phyloP scores from a whole-genome alignment of 1,140 invertebrate genomes.

The Drosophila lini region DNA sequence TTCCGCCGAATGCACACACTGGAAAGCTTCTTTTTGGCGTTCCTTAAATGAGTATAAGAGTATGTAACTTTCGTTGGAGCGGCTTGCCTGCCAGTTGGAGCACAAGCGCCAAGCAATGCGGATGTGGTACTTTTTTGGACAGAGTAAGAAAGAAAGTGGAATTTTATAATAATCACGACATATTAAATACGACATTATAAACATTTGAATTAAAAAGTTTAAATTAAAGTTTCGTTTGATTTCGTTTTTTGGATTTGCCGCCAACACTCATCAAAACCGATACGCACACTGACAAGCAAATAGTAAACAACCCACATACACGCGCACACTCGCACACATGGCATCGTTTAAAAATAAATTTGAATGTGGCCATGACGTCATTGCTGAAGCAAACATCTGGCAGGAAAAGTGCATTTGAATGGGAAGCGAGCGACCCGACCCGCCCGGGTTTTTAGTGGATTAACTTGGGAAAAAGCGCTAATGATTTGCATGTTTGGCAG shows the following conservation, averaged over 20 bases:
- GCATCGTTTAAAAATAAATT: slow-evolving; percentile 71
- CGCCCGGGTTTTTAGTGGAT: slow-evolving; percentile 1
- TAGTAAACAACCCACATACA: slow-evolving; percentile 53
- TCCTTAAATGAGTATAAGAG: slow-evolving; percentile 28
- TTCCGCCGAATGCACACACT: slow-evolving; percentile 53
- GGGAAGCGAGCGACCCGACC: slow-evolving; percentile 8
- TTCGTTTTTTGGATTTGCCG: too few relatives aligned
- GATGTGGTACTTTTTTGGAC: neutral
- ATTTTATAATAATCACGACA: too few relatives aligned
- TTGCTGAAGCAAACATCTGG: slow-evolving; percentile 73
- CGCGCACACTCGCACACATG: slow-evolving; percentile 13
- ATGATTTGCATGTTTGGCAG: slow-evolving; percentile 30
- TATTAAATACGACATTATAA: too few relatives aligned
- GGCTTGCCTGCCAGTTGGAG: slow-evolving; percentile 38
- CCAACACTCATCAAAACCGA: too few relatives aligned
- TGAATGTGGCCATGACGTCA: slow-evolving; percentile 72
- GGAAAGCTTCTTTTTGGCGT: slow-evolving; percentile 59
- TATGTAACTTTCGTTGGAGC: slow-evolving; percentile 1
- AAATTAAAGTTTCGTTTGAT: too few relatives aligned
- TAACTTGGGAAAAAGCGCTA: slow-evolving; percentile 9
- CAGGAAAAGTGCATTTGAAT: slow-evolving; percentile 58
- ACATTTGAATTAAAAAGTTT: neutral
- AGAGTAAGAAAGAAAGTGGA: too few relatives aligned
- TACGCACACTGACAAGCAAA: slow-evolving; percentile 18
- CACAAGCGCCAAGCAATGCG: slow-evolving; percentile 29